Base-by-base conservation (phyloP, 1,140 invertebrate species). In the Saxidomus purpurata region DNA sequence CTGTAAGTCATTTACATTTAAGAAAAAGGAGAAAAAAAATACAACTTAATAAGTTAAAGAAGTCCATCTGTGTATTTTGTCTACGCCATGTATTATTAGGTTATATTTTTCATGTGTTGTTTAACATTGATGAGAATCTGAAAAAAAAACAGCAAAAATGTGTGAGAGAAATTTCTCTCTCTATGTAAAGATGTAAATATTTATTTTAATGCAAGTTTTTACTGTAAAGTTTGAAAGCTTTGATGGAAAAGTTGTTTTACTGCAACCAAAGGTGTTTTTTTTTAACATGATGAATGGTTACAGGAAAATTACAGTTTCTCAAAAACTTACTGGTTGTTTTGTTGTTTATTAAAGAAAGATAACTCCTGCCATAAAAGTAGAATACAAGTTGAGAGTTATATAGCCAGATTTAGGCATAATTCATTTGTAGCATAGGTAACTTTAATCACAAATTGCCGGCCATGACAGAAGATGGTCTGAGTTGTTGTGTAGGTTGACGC, bases 191-290 rank as follows among this genome's bases (percentile, higher is more conserved):
- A 71, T 71, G 67, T 71, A 71, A 17, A 71, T 71, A 71, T 71
- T 71, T 71, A 71, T 71, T 71, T 71, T 71, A 71, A 71, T 71
- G 67, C 67, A 71, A 71, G 67, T 71, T 71, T 71, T 71, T 71
- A 71, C 67, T 71, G 34, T 71, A 71, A 71, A 36, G 67, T 38
- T 71, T 71, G 67, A 71, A 71, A 36, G 36, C 36, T 31, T 71
- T 71, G 34, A 71, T 19, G 67, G 34, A 71, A 38, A 38, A 22
- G 67, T 71, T 71, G 22, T 71, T 71, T 71, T 38, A 71, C 67
- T 71, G 28, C 67, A 71, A 28, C 34, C 36, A 71, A 6, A 15
- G 4, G 22, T 71, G 34, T 67, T 28, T 67, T 67, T 15, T n/a
- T n/a, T n/a, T 67, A 67, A 22, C 15, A 28, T 36, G 4, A 38